Percentiles rank a stretch among this genome's conserved stretches.
phyloP scores from a whole-genome alignment of 2,888 invertebrate genomes.

The Polyommatus icarus region DNA sequence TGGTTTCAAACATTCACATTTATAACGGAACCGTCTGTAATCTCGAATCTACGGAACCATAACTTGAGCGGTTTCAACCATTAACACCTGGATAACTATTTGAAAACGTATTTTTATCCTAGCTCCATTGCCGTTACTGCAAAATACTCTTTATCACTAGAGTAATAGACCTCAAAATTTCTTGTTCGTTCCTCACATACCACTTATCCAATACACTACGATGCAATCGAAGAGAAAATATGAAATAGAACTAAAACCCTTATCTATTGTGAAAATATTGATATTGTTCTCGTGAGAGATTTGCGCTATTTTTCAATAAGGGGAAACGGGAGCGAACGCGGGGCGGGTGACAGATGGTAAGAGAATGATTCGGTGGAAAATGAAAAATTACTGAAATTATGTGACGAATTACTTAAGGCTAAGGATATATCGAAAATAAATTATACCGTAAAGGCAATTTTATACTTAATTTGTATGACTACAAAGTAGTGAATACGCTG shows the following conservation, averaged over 20 bases:
- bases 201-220: conserved; percentile 8
- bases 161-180: background rate
- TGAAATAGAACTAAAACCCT: background rate
- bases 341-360: conserved; percentile 4
- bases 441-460: no score
- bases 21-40: conserved; percentile 5
- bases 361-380: background rate
- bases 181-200: background rate
- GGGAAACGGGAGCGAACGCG: no score
- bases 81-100: conserved; percentile 11
- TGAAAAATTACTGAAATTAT: background rate
- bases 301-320: conserved; percentile 7
- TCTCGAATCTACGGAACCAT: conserved; percentile 1
- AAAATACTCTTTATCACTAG: background rate
- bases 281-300: background rate
- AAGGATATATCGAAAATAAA: no score
- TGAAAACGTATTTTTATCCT: conserved; percentile 13
- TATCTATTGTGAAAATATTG: conserved; percentile 8
- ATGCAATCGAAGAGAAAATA: conserved; percentile 6
- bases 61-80: conserved; percentile 3
- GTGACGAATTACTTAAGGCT: background rate
- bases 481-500: no score
- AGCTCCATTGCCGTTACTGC: background rate
- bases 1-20: background rate
- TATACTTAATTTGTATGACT: no score